A percentile compares a stretch with the other conserved stretches of the same genome.
These are phyloP conservation scores for Sesia apiformis DNA, from an alignment of 2,888 invertebrate species.

Conservation along the genomic window DNA sequence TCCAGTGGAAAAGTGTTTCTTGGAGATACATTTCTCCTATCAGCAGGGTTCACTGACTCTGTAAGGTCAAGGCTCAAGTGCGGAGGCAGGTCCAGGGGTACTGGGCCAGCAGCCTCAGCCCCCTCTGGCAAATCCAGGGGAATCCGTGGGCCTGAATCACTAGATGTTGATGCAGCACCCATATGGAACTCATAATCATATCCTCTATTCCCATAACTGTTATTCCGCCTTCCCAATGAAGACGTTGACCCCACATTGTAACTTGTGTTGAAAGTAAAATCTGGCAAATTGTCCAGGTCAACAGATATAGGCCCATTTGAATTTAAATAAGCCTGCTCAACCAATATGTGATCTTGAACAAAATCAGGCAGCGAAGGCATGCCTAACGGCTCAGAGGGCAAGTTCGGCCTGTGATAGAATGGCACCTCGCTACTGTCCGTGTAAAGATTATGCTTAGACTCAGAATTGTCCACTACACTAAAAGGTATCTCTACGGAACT, in stretches of 20 bases:
- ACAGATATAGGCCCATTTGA: slow-evolving; percentile 68
- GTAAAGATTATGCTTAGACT: slow-evolving; percentile 67
- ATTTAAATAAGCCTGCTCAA: slow-evolving; percentile 83
- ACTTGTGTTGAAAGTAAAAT: slow-evolving; percentile 76
- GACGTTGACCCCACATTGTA: slow-evolving; percentile 49
- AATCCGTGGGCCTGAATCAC: slow-evolving; percentile 35
- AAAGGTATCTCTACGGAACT: slow-evolving; percentile 65
- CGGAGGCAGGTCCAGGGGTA: slow-evolving; percentile 48
- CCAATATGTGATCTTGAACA: slow-evolving; percentile 90
- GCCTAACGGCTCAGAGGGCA: slow-evolving; percentile 60
- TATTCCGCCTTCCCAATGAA: slow-evolving; percentile 48
- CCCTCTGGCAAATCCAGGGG: slow-evolving; percentile 53
- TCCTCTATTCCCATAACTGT: slow-evolving; percentile 37
- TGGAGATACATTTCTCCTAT: slow-evolving; percentile 58
- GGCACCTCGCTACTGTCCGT: slow-evolving; percentile 47
- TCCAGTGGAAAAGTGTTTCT: slow-evolving; percentile 60
- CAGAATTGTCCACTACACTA: slow-evolving; percentile 64
- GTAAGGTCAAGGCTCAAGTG: slow-evolving; percentile 63
- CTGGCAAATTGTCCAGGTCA: slow-evolving; percentile 79
- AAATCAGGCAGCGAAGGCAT: slow-evolving; percentile 87
- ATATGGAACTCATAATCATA: slow-evolving; percentile 54
- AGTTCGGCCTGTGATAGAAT: slow-evolving; percentile 57
- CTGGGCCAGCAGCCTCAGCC: slow-evolving; percentile 45
- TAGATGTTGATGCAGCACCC: slow-evolving; percentile 43
- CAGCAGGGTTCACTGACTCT: slow-evolving; percentile 61